Base-by-base conservation (phyloP, 2,797 vertebrate species). In the Pantherophis alleghaniensis region DNA sequence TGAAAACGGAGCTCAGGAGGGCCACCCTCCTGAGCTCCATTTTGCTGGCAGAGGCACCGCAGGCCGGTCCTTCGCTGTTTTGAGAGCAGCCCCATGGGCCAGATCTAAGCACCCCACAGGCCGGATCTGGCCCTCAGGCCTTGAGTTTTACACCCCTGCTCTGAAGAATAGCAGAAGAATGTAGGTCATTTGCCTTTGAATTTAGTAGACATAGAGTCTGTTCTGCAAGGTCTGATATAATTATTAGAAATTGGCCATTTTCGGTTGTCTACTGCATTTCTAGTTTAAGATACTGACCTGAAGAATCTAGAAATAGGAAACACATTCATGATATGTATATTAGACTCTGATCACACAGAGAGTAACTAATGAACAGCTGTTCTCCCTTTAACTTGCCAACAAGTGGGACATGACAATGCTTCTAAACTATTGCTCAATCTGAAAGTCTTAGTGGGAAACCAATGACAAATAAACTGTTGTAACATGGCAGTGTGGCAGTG, bases 381-480 rank as follows among this genome's bases (percentile, higher is more conserved):
- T 92, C 47, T 91, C 37, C 42, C 1, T 66, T 74, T 51, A 69
- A 22, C 53, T 57, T 94, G 60, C 79, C 61, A 60, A 16, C 60
- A 59, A 88, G 47, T 86, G 14, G 32, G 59, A 42, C 47, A 90
- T 2, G 24, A 22, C 26, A 63, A 18, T 87, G 53, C 32, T 20
- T 93, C 32, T 47, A n/a, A 24, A 51, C 88, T 87, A 66, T 28
- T 61, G 53, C 26, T 74, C 63, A 92, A 57, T 92, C 13, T 92
- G 90, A 69, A 10, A 88, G 88, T 86, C 42, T 92, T 86, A 57
- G 32, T 56, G 66, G 59, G 61, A 90, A 90, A 69, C 60, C 28
- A 91, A 61, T 61, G 90, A 93, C 63, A 91, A 53, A 91, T 91
- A 60, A 60, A 79, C 63, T 88, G 18, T 55, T 88, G 56, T n/a